phyloP scores from a whole-genome alignment of 2,797 vertebrate species.

The Brachymystax lenok region DNA sequence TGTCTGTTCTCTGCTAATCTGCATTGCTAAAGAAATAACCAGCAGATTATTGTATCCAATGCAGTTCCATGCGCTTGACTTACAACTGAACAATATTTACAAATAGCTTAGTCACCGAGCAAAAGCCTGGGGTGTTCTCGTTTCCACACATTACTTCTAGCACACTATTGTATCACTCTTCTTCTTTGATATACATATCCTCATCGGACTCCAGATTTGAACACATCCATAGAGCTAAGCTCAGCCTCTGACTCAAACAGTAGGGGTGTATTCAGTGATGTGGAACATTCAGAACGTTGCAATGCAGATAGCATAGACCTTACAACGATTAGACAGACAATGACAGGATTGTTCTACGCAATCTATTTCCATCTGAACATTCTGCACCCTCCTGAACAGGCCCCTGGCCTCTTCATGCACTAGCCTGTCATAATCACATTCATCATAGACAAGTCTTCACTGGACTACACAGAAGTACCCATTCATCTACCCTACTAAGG shows the following conservation, averaged over 20 bases:
- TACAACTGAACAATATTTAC: constrained; percentile 5
- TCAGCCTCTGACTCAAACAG: background rate
- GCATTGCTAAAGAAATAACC: background rate
- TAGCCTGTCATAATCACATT: background rate
- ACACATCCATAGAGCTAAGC: background rate
- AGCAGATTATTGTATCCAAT: constrained; percentile 2
- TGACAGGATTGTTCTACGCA: background rate
- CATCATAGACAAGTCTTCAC: background rate
- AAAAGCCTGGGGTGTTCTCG: background rate
- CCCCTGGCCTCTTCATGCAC: background rate
- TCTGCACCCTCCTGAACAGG: too few species aligned
- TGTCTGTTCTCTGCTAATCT: background rate
- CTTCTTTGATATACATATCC: background rate
- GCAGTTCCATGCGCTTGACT: constrained; percentile 15
- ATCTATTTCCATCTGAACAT: background rate
- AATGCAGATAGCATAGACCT: background rate
- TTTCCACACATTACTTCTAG: background rate
- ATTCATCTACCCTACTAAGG: constrained; percentile 52
- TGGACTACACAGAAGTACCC: constrained; percentile 39
- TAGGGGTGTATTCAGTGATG: background rate
- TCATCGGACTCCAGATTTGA: background rate
- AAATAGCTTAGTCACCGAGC: constrained; percentile 1
- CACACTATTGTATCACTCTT: background rate
- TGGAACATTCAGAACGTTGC: background rate
- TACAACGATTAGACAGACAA: background rate